Evolutionary conservation across 2,797 vertebrate genomes (phyloP).

Genomic region (Pangasius sanitwongsei): DNA sequence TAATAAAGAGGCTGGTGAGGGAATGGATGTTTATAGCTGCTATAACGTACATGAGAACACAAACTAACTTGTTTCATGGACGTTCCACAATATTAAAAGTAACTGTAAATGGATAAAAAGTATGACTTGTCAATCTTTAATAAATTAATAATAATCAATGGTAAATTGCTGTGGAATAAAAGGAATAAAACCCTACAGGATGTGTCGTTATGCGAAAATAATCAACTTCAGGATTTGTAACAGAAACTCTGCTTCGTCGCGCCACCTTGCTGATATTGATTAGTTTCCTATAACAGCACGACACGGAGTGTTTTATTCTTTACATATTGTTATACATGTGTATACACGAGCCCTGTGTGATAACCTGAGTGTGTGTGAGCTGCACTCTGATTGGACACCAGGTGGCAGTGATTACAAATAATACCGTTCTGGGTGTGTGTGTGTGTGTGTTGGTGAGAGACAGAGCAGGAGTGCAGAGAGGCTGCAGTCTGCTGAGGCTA

Average conservation of each 20-base stretch:
- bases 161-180: background rate
- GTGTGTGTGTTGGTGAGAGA: conserved; percentile 48
- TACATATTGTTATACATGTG: background rate
- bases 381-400: conserved; percentile 59
- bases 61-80: background rate
- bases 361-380: background rate
- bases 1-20: background rate
- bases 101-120: background rate
- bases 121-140: background rate
- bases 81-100: background rate
- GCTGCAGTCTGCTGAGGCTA: conserved; percentile 12
- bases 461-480: conserved; percentile 30
- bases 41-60: background rate
- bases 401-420: conserved; percentile 65
- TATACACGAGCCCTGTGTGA: background rate
- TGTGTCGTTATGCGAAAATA: background rate
- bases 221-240: background rate
- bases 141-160: background rate
- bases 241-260: background rate
- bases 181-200: background rate
- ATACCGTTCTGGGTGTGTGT: conserved; percentile 39
- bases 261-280: background rate
- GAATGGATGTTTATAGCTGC: background rate
- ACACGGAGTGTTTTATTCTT: background rate
- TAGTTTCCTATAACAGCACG: background rate